Conservation (phyloP, 2,797 vertebrate genomes). For the Gephyroberyx darwinii region DNA sequence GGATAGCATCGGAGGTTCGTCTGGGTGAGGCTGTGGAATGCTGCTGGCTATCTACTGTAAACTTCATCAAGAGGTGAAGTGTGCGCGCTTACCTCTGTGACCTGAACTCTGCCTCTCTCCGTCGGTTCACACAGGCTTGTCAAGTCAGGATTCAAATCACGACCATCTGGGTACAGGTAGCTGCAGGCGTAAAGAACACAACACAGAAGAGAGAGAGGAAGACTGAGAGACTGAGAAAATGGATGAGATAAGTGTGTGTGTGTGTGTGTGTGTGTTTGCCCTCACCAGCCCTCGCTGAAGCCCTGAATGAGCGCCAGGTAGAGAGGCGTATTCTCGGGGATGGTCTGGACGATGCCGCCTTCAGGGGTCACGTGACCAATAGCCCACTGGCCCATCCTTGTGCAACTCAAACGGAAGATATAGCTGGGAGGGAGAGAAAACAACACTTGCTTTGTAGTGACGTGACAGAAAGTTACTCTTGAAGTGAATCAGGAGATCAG, state of each 20-base stretch:
- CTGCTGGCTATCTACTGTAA: conserved; percentile 8
- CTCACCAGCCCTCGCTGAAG: conserved; percentile 86
- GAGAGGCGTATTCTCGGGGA: conserved; percentile 84
- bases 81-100: conserved; percentile 80
- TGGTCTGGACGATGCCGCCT: conserved; percentile 86
- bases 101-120: conserved; percentile 75
- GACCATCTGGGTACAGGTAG: conserved; percentile 88
- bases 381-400: conserved; percentile 89
- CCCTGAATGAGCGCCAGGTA: conserved; percentile 85
- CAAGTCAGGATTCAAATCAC: conserved; percentile 86
- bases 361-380: conserved; percentile 86
- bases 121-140: conserved; percentile 66
- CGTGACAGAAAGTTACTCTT: no score
- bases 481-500: no score
- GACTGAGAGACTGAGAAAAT: neutral
- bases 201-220: conserved; percentile 19
- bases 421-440: conserved; percentile 74
- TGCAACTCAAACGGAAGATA: conserved; percentile 90
- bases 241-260: neutral
- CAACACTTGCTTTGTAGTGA: neutral
- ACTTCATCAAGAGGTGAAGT: conserved; percentile 4
- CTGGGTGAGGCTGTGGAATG: neutral
- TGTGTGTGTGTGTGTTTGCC: conserved; percentile 9
- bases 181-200: conserved; percentile 68
- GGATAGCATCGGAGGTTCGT: conserved; percentile 14